phyloP scores from a whole-genome alignment of 2,888 invertebrate species.

The Muschampia plurimacula region DNA sequence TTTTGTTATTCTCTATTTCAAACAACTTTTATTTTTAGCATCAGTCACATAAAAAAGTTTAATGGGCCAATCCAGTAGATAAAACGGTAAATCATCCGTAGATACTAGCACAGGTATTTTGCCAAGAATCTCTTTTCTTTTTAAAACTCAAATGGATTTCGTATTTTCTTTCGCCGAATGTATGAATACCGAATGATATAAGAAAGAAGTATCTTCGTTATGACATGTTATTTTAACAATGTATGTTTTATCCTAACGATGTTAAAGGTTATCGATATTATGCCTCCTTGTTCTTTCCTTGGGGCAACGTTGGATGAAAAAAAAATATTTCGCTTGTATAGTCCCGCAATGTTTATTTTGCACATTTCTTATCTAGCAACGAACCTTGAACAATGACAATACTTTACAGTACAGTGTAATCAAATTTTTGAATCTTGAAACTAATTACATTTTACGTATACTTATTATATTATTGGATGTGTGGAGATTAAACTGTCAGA shows the following conservation, averaged over 20 bases:
- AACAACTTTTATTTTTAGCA: constrained; percentile 28
- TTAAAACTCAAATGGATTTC: neutral
- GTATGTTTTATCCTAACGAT: neutral
- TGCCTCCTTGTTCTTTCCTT: neutral
- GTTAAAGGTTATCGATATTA: neutral
- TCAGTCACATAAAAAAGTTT: constrained; percentile 22
- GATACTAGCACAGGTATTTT: constrained; percentile 10
- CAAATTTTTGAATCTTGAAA: no score
- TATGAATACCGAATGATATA: neutral
- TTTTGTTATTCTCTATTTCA: constrained; percentile 26
- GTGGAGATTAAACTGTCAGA: no score
- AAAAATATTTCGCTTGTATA: neutral
- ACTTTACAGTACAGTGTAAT: no score
- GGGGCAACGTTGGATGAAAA: neutral
- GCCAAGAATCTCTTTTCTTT: neutral
- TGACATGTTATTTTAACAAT: neutral
- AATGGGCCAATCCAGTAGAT: constrained; percentile 17
- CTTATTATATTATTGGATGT: no score
- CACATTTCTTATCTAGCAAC: neutral
- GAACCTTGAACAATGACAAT: no score
- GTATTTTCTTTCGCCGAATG: neutral
- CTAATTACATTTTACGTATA: no score
- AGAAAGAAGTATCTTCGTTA: neutral
- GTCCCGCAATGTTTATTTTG: neutral
- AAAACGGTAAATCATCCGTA: constrained; percentile 9